A percentile compares a stretch with the other conserved stretches of the same genome.
Conservation (phyloP, 2,113 vertebrate genomes). For the Uria lomvia region DNA sequence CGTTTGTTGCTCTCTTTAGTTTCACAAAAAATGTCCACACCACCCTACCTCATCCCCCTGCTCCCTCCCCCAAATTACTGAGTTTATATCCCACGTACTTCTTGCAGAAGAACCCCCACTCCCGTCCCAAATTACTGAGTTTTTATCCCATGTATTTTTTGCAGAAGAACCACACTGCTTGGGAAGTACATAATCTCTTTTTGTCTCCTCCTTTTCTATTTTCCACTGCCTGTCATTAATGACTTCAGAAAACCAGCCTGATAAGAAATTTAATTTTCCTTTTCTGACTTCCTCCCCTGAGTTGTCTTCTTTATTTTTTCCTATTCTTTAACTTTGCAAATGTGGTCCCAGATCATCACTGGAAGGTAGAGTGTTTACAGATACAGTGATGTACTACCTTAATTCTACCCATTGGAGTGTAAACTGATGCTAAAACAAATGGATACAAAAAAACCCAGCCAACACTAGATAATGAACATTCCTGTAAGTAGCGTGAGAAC, state of each 20-base stretch:
- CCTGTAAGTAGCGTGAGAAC: slow-evolving; percentile 37
- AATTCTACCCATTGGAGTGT: not conserved
- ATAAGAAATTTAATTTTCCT: not conserved
- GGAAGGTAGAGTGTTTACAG: not conserved
- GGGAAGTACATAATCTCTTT: not conserved
- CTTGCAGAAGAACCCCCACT: not conserved
- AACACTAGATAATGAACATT: slow-evolving; percentile 28
- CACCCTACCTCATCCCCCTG: fast-evolving
- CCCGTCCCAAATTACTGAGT: not conserved
- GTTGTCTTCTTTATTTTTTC: not conserved
- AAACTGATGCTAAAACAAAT: not conserved
- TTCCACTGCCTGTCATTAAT: not conserved
- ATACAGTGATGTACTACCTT: not conserved
- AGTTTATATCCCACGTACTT: not conserved
- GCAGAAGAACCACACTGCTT: not conserved
- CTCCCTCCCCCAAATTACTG: not conserved
- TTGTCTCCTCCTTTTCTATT: not conserved
- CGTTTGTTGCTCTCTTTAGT: not conserved
- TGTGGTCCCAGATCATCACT: not conserved
- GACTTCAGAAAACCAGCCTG: not conserved
- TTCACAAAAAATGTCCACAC: not conserved
- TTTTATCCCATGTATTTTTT: not conserved
- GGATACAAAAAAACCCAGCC: not conserved
- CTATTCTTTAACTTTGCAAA: not conserved
- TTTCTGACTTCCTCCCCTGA: not conserved